A percentile compares a stretch with the other conserved stretches of the same genome.
These are phyloP conservation scores for Gila orcuttii DNA, from an alignment of 2,113 vertebrate genomes.

Conservation along the genomic window DNA sequence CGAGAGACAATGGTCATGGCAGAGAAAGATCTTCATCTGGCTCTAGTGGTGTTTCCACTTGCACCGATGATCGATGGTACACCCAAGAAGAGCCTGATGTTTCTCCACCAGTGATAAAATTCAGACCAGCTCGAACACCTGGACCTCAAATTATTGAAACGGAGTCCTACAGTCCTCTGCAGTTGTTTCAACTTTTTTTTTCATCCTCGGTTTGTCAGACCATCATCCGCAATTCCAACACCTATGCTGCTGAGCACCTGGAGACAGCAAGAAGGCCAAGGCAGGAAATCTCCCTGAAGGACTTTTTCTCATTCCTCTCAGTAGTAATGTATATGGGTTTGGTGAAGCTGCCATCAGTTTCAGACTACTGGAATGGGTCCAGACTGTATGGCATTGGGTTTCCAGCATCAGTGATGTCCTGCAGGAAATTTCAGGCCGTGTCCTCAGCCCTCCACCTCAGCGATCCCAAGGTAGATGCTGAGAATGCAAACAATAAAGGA, in stretches of 20 bases:
- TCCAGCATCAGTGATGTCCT: neutral
- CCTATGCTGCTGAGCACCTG: neutral
- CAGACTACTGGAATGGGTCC: neutral
- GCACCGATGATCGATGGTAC: neutral
- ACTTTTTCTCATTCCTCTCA: neutral
- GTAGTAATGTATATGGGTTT: neutral
- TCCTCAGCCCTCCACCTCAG: constrained; percentile 33
- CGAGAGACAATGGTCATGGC: no score
- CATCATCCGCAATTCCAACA: neutral
- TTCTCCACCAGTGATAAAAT: neutral
- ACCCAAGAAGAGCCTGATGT: neutral
- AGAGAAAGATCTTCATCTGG: no score
- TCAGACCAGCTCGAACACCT: neutral
- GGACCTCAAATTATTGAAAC: neutral
- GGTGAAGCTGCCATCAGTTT: neutral
- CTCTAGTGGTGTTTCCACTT: no score
- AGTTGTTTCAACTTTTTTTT: neutral
- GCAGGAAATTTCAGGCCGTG: constrained; percentile 22
- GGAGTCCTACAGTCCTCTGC: neutral
- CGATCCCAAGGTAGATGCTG: no score
- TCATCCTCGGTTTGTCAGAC: neutral
- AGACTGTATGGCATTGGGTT: neutral
- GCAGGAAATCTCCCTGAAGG: neutral
- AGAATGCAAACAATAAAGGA: no score
- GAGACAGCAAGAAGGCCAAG: neutral